Evolutionary conservation across 2,888 invertebrate species (phyloP).

Genomic region (Stenolophus ochropezus): DNA sequence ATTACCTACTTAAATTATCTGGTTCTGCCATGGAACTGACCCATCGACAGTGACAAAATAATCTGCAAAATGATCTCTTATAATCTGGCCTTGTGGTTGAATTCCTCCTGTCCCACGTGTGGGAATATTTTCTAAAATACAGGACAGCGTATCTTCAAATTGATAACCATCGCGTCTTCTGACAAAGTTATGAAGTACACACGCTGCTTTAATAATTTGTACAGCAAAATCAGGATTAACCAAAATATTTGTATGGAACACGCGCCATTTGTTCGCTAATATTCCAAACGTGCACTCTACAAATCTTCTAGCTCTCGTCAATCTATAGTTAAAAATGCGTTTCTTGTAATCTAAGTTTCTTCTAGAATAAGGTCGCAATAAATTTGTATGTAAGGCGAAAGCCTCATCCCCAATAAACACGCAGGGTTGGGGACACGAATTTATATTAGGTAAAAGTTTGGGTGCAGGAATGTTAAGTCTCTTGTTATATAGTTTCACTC

Average conservation of each 20-base stretch:
- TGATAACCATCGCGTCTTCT: conserved; percentile 46
- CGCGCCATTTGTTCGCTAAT: conserved; percentile 66
- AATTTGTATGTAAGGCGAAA: conserved; percentile 46
- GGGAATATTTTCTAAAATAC: conserved; percentile 21
- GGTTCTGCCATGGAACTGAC: conserved; percentile 61
- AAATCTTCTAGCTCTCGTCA: conserved; percentile 53
- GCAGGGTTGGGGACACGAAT: conserved; percentile 47
- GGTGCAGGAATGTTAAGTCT: conserved; percentile 61
- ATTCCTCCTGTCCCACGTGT: conserved; percentile 53
- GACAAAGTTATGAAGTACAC: conserved; percentile 64
- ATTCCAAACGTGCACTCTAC: conserved; percentile 62
- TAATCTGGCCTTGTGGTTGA: conserved; percentile 42
- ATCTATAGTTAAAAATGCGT: conserved; percentile 63
- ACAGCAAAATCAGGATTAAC: conserved; percentile 65
- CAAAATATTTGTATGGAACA: conserved; percentile 67
- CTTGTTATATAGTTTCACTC: conserved; percentile 59
- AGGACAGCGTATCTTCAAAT: conserved; percentile 57
- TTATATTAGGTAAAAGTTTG: conserved; percentile 52
- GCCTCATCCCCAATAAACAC: conserved; percentile 61
- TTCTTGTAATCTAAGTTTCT: conserved; percentile 27
- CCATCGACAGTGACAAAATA: conserved; percentile 63
- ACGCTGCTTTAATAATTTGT: conserved; percentile 66
- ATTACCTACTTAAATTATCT: conserved; percentile 53
- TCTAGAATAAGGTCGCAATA: conserved; percentile 54
- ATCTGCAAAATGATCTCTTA: conserved; percentile 63